phyloP scores from a whole-genome alignment of 2,797 vertebrate genomes.

The Sebastes steindachneri region DNA sequence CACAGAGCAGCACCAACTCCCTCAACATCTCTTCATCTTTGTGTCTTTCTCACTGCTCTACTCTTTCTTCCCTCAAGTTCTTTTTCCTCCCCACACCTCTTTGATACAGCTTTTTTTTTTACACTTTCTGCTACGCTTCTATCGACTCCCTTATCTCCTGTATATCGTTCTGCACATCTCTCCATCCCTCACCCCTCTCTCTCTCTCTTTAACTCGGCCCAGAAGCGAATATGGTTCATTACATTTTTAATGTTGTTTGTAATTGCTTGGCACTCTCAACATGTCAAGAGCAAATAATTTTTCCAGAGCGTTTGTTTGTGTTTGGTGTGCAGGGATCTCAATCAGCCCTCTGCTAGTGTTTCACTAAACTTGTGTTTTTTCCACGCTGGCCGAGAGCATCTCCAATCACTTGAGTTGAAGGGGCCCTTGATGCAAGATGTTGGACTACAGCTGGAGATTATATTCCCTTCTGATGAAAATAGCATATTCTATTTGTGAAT shows the following conservation, averaged over 20 bases:
- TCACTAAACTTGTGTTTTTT: conserved; percentile 13
- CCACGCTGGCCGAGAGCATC: background rate
- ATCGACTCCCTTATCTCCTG: conserved; percentile 2
- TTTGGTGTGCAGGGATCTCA: conserved; percentile 47
- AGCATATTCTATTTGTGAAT: background rate
- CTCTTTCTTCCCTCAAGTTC: background rate
- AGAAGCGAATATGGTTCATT: conserved; percentile 66
- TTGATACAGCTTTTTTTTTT: background rate
- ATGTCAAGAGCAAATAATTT: conserved; percentile 66
- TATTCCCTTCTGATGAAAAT: background rate
- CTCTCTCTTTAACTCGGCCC: conserved; percentile 5
- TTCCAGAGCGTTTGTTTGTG: conserved; percentile 39
- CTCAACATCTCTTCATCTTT: conserved; percentile 9
- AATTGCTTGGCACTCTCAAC: conserved; percentile 65
- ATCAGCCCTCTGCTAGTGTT: conserved; percentile 13
- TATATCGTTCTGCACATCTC: background rate
- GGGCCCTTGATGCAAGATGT: background rate
- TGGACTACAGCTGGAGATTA: conserved; percentile 1
- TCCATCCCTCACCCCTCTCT: background rate
- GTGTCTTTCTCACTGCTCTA: background rate
- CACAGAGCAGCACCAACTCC: background rate
- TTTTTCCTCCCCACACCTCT: background rate
- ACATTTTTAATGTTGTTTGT: conserved; percentile 76
- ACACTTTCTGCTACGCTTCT: background rate
- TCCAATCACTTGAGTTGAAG: background rate